phyloP scores from a whole-genome alignment of 2,113 vertebrate species.

The Petaurus breviceps region DNA sequence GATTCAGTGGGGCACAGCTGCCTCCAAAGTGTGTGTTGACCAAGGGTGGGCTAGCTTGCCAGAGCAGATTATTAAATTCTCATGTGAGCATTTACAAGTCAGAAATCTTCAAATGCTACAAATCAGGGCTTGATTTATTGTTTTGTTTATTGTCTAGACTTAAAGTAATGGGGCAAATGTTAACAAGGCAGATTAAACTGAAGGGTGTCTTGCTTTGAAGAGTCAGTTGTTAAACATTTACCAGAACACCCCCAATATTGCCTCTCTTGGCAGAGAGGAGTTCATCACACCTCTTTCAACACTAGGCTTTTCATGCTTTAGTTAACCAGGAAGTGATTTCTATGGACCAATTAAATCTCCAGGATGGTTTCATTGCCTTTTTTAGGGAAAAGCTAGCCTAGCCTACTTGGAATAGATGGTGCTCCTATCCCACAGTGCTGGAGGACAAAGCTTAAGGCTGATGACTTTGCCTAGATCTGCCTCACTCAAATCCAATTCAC shows the following conservation, averaged over 20 bases:
- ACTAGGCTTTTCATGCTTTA: neutral
- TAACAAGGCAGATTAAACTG: neutral
- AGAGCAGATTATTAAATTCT: too few species aligned
- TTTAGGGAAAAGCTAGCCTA: neutral
- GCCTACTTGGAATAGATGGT: neutral
- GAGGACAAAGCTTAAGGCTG: too few species aligned
- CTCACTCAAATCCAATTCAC: too few species aligned
- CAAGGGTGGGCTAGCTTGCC: neutral
- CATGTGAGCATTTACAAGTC: neutral
- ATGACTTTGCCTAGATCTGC: too few species aligned
- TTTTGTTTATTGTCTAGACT: neutral
- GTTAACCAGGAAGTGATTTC: neutral
- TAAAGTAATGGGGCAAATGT: neutral
- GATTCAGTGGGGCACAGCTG: neutral
- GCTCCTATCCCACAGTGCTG: neutral
- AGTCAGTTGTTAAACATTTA: neutral
- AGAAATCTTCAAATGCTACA: neutral
- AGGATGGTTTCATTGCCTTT: neutral
- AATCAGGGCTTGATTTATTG: neutral
- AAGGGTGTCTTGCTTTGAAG: neutral
- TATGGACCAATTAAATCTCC: neutral
- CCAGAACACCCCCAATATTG: neutral
- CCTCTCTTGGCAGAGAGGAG: neutral
- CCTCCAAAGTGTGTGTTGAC: neutral
- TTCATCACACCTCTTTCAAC: neutral